Conservation (phyloP, 2,113 vertebrate species). For the Ardeotis arabs region DNA sequence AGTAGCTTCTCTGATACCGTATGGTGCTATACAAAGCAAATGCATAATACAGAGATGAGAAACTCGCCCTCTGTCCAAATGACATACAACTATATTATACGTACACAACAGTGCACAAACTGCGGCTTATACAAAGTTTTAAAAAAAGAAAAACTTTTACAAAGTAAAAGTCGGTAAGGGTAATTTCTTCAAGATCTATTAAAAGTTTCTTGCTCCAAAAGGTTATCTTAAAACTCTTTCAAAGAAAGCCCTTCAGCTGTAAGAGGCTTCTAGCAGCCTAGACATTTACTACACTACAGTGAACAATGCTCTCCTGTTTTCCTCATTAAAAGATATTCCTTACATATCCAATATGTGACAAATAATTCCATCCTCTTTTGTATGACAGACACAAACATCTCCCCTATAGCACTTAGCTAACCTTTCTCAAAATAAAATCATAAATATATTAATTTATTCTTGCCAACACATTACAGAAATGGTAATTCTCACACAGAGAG, state of each 20-base stretch:
- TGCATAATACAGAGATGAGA: background rate
- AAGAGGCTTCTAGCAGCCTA: background rate
- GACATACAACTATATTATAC: background rate
- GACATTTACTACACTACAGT: rapidly evolving
- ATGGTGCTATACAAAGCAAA: conserved; percentile 84
- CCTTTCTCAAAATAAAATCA: background rate
- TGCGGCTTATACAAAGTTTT: background rate
- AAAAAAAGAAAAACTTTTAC: background rate
- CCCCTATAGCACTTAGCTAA: background rate
- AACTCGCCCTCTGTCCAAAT: background rate
- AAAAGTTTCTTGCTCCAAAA: background rate
- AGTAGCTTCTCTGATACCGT: conserved; percentile 95
- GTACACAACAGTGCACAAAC: background rate
- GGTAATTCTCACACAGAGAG: background rate
- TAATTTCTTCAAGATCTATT: background rate
- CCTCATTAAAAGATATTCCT: background rate
- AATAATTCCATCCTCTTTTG: background rate
- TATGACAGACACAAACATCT: background rate
- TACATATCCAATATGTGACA: background rate
- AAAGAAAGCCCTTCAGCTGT: background rate
- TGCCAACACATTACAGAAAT: background rate
- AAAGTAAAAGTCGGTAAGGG: background rate
- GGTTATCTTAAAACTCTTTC: background rate
- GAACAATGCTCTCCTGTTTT: background rate
- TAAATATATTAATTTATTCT: background rate